phyloP scores from a whole-genome alignment of 2,888 invertebrate genomes.

The Erpobdella octoculata region DNA sequence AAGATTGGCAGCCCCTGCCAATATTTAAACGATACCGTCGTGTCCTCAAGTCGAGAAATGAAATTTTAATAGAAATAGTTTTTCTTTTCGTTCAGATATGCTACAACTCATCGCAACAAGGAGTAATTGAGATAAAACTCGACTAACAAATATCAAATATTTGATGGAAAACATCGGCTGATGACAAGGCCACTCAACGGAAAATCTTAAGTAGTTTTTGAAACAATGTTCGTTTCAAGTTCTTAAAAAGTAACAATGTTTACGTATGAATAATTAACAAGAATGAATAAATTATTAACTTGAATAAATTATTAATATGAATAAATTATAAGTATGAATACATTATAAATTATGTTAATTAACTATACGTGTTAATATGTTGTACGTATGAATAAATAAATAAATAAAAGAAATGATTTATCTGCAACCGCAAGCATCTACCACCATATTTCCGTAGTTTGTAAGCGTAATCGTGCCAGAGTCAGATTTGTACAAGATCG shows the following conservation, averaged over 20 bases:
- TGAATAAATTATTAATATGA: not conserved
- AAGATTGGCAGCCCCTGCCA: no score
- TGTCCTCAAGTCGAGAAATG: no score
- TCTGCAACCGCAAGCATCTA: slow-evolving; percentile 94
- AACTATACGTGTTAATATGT: not conserved
- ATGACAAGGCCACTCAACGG: no score
- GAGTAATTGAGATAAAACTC: no score
- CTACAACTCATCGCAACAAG: no score
- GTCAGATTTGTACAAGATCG: slow-evolving; percentile 91
- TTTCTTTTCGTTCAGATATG: no score
- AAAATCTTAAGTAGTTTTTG: no score
- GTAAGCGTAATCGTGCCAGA: slow-evolving; percentile 88
- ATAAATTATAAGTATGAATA: not conserved
- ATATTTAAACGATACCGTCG: no score
- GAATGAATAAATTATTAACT: not conserved
- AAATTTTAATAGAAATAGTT: no score
- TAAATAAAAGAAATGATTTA: slow-evolving; percentile 51
- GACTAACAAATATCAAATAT: no score
- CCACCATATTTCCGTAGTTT: slow-evolving; percentile 98
- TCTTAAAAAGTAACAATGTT: not conserved
- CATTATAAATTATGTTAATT: not conserved
- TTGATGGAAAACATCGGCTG: no score
- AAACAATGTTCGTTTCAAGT: no score
- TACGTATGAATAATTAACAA: not conserved
- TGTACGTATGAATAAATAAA: not conserved